Conservation (phyloP, 2,113 vertebrate species). For the Pangasianodon hypophthalmus region DNA sequence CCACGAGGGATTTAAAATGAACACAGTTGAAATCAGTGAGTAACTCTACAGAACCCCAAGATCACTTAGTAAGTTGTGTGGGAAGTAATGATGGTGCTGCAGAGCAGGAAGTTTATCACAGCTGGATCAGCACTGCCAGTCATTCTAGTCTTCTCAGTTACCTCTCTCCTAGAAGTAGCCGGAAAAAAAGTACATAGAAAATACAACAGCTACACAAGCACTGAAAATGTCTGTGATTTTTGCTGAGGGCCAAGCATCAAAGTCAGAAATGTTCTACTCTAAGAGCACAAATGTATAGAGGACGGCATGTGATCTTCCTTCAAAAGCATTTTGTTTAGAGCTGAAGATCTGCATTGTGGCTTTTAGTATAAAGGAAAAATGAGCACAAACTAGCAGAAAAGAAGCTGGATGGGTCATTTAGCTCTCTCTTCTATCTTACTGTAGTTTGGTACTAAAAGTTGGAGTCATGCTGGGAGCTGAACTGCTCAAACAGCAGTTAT, state of each 20-base stretch:
- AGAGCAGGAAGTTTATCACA: slow-evolving; percentile 79
- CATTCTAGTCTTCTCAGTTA: slow-evolving; percentile 78
- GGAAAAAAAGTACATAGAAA: slow-evolving; percentile 57
- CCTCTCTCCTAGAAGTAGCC: slow-evolving; percentile 83
- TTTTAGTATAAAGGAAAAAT: background rate
- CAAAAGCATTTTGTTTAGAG: background rate
- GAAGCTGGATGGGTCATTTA: background rate
- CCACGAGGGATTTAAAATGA: background rate
- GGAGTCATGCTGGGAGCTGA: background rate
- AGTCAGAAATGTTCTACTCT: background rate
- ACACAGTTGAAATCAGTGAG: background rate
- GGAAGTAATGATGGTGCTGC: slow-evolving; percentile 72
- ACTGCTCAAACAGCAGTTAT: background rate
- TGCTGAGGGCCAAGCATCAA: background rate
- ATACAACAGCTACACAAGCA: background rate
- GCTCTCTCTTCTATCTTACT: background rate
- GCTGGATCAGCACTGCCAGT: slow-evolving; percentile 73
- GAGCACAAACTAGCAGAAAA: background rate
- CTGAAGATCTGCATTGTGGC: background rate
- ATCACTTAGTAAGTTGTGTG: slow-evolving; percentile 82
- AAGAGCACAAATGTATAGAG: background rate
- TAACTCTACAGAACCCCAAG: slow-evolving; percentile 73
- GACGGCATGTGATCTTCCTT: background rate
- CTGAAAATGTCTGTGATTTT: background rate
- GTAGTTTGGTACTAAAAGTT: background rate